phyloP scores from a whole-genome alignment of 2,797 vertebrate genomes.

The Steatocranus sp. region DNA sequence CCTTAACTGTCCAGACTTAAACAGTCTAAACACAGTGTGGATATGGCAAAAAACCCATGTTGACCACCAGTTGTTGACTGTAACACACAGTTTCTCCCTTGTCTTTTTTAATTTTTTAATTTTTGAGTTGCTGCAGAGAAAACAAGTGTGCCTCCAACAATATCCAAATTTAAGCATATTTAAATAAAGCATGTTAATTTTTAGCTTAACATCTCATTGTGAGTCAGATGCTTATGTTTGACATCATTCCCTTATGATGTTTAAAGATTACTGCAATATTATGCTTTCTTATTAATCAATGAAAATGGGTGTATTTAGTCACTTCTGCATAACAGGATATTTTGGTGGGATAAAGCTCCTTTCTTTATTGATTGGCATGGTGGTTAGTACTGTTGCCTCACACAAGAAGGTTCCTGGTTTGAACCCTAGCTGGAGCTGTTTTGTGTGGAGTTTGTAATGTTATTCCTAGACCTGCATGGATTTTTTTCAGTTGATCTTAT shows the following conservation, averaged over 20 bases:
- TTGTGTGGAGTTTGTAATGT: background rate
- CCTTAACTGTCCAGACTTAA: background rate
- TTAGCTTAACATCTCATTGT: background rate
- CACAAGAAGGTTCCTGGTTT: background rate
- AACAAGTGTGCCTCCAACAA: background rate
- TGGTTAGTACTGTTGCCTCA: background rate
- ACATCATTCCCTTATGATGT: background rate
- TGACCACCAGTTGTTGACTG: background rate
- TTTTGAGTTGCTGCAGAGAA: background rate
- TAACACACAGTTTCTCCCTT: background rate
- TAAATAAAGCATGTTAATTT: background rate
- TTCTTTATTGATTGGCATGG: background rate
- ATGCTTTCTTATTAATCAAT: background rate
- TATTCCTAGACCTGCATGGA: accelerated
- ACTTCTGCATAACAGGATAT: background rate
- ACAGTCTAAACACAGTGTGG: background rate
- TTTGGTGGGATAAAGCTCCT: background rate
- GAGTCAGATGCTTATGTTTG: background rate
- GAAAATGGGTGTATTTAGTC: background rate
- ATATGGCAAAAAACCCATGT: background rate
- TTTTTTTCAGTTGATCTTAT: background rate
- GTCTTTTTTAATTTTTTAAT: background rate
- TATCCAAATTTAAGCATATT: background rate
- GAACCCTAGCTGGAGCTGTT: background rate
- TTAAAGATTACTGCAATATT: background rate